phyloP scores from a whole-genome alignment of 2,113 vertebrate species.

The Ammospiza nelsoni region DNA sequence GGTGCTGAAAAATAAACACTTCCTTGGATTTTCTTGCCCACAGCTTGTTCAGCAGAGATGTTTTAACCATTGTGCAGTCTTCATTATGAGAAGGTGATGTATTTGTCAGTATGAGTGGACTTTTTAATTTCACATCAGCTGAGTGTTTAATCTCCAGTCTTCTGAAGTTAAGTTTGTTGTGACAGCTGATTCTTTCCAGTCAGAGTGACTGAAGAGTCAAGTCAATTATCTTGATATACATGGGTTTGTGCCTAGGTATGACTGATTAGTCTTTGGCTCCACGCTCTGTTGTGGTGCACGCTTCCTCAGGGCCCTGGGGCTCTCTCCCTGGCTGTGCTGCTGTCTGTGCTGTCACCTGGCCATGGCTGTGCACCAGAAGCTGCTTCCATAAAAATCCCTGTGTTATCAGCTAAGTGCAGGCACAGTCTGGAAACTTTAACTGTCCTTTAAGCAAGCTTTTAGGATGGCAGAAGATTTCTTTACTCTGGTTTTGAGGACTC shows the following conservation, averaged over 20 bases:
- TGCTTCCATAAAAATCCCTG: not conserved
- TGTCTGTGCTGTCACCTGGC: not conserved
- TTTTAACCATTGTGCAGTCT: not conserved
- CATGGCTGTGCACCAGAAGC: not conserved
- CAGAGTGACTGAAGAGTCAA: not conserved
- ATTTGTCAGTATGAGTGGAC: not conserved
- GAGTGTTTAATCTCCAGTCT: not conserved
- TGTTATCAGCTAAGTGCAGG: not conserved
- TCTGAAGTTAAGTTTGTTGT: conserved; percentile 22
- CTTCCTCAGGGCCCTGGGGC: not conserved
- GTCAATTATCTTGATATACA: not conserved
- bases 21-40: not conserved
- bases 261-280: not conserved
- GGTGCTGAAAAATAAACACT: not conserved
- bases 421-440: not conserved
- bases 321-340: not conserved
- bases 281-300: accelerated
- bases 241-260: not conserved
- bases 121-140: conserved; percentile 9
- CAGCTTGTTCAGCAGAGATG: not conserved
- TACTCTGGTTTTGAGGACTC: not conserved
- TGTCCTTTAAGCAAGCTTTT: not conserved
- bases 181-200: conserved; percentile 31
- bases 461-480: not conserved
- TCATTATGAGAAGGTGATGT: not conserved